A percentile compares a stretch with the other conserved stretches of the same genome.
phyloP scores from a whole-genome alignment of 2,888 invertebrate species.

The Pristionchus japonicus region DNA sequence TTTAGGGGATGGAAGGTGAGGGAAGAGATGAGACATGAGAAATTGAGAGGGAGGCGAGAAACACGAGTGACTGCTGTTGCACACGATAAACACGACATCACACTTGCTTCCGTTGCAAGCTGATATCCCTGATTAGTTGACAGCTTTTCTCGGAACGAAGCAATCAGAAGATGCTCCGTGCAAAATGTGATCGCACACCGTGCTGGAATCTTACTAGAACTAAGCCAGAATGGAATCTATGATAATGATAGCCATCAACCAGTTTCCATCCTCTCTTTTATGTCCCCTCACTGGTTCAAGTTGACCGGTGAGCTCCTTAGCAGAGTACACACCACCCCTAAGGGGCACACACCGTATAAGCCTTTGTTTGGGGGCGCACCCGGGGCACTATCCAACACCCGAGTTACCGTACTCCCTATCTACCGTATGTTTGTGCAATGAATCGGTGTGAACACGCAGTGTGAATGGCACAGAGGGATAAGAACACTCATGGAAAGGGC shows the following conservation, averaged over 20 bases:
- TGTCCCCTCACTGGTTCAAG: neutral
- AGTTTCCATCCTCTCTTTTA: slow-evolving; percentile 5
- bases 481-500: slow-evolving; percentile 29
- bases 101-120: too few relatives aligned
- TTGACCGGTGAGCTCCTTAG: slow-evolving; percentile 3
- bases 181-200: too few relatives aligned
- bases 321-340: slow-evolving; percentile 9
- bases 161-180: too few relatives aligned
- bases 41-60: too few relatives aligned
- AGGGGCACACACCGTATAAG: slow-evolving; percentile 20
- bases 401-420: neutral
- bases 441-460: neutral
- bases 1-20: too few relatives aligned
- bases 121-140: too few relatives aligned
- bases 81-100: too few relatives aligned
- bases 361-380: slow-evolving; percentile 7
- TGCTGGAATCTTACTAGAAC: too few relatives aligned
- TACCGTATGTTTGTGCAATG: neutral
- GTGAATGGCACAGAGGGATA: neutral
- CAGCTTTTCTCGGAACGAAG: too few relatives aligned
- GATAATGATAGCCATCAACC: neutral
- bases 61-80: too few relatives aligned
- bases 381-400: neutral
- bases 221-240: neutral
- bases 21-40: too few relatives aligned